These are phyloP conservation scores for Euschistus heros DNA, from an alignment of 1,140 invertebrate species.

Conservation along the genomic window DNA sequence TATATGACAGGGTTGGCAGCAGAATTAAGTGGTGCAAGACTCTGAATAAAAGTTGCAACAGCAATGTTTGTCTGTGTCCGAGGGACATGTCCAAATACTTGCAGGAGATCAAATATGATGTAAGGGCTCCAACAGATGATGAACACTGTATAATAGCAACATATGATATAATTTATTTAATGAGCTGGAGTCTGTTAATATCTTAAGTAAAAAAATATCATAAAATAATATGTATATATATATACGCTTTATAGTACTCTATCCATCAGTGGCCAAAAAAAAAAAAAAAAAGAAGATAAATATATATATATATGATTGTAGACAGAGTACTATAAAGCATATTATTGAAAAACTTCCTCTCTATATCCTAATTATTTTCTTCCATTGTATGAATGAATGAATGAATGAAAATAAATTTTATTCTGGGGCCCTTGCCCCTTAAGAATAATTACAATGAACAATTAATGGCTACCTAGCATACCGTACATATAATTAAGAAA, in stretches of 20 bases:
- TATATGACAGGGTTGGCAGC: slow-evolving; percentile 91
- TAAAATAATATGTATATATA: neutral
- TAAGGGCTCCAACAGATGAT: slow-evolving; percentile 92
- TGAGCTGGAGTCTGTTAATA: neutral
- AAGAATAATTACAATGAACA: no score
- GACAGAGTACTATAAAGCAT: no score
- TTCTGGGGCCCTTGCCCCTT: no score
- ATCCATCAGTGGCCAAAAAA: no score
- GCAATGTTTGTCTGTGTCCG: slow-evolving; percentile 66
- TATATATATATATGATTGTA: no score
- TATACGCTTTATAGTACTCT: neutral
- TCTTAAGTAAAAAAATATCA: neutral
- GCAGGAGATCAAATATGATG: slow-evolving; percentile 84
- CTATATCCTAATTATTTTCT: no score
- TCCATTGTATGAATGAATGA: no score
- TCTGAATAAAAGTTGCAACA: slow-evolving; percentile 82
- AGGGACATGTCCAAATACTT: slow-evolving; percentile 77
- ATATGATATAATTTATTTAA: neutral
- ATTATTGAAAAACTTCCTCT: no score
- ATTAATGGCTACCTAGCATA: no score
- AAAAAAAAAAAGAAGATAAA: no score
- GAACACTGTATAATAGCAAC: slow-evolving; percentile 62
- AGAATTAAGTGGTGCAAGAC: slow-evolving; percentile 80
- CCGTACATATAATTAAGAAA: no score
- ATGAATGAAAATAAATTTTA: no score